phyloP scores from a whole-genome alignment of 1,140 invertebrate species.

The Copidosoma floridanum region DNA sequence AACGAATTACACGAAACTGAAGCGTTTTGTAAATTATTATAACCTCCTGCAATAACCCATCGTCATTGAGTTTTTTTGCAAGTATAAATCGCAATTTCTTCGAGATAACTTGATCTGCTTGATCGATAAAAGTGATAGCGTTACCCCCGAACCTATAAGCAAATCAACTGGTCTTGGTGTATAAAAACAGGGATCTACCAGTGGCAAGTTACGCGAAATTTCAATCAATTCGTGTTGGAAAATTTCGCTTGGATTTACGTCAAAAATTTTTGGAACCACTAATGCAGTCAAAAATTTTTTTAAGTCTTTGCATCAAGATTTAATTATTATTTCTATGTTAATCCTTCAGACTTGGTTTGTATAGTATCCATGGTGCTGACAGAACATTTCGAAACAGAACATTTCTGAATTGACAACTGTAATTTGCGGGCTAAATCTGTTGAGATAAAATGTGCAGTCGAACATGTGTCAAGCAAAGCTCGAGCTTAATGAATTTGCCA shows the following conservation, averaged over 20 bases:
- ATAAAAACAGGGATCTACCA: constrained; percentile 14
- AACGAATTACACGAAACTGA: not conserved
- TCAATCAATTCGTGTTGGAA: not conserved
- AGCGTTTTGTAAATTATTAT: no score
- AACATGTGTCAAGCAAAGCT: constrained; percentile 21
- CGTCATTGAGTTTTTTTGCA: not conserved
- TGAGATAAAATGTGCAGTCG: constrained; percentile 25
- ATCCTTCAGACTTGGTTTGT: not conserved
- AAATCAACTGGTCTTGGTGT: constrained; percentile 6
- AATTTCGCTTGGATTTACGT: not conserved
- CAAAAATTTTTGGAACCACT: constrained; percentile 6
- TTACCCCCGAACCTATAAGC: constrained; percentile 15
- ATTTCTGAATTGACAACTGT: not conserved
- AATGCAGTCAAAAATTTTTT: constrained; percentile 2
- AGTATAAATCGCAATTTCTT: not conserved
- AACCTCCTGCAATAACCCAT: no score
- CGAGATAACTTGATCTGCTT: constrained; percentile 11
- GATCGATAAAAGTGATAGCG: constrained; percentile 14
- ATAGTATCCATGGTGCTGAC: constrained; percentile 9
- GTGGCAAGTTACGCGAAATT: constrained; percentile 9
- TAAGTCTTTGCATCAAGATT: not conserved
- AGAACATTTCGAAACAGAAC: constrained; percentile 10
- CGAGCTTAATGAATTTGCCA: no score
- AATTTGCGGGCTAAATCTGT: constrained; percentile 11
- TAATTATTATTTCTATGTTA: not conserved